Evolutionary conservation across 2,797 vertebrate genomes (phyloP), one percentile per base, ranked within the genome.

Genomic region (Nyctibius grandis): DNA sequence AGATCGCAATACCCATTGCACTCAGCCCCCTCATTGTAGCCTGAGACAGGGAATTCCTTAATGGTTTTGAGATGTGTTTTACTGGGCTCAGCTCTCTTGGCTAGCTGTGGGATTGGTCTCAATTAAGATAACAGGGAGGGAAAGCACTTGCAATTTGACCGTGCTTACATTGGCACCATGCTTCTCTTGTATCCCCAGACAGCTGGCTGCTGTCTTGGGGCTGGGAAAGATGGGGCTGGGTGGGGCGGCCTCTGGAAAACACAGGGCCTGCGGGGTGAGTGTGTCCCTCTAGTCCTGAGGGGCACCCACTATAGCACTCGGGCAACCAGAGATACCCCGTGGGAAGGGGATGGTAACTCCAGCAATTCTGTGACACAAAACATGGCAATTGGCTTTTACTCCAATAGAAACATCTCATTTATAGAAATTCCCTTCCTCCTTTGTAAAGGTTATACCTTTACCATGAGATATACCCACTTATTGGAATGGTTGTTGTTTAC

Each of bases 401-500:
- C 57, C 47, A 15, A 9, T 0, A 56, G 42, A 81, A 89, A 29
- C 51, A 33, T 22, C 34, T 67, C 9, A 5, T 76, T 69, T 56
- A 4, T n/a, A 63, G 63, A n/a, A 79, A 74, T 50, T 67, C 56
- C 44, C 42, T 79, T 95, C 44, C 36, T 82, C 9, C 48, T 72
- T 64, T 89, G 31, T 33, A n/a, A n/a, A 38, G 50, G 21, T 85
- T 68, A 1, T 25, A 57, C 18, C 61, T 91, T 65, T 65, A 26
- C 69, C 54, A 6, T 8, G 15, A 91, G 84, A 77, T 93, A 83
- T 18, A 23, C 22, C 31, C 36, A 8, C 64, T 38, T 51, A 74
- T 8, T 75, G 65, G 11, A 82, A 38, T 34, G 28, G 70, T n/a
- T 70, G 53, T 65, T 95, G 77, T 89, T 93, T 91, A 83, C 64